A percentile compares a stretch with the other conserved stretches of the same genome.
phyloP scores from a whole-genome alignment of 2,113 vertebrate genomes.

The Brachyistius frenatus region DNA sequence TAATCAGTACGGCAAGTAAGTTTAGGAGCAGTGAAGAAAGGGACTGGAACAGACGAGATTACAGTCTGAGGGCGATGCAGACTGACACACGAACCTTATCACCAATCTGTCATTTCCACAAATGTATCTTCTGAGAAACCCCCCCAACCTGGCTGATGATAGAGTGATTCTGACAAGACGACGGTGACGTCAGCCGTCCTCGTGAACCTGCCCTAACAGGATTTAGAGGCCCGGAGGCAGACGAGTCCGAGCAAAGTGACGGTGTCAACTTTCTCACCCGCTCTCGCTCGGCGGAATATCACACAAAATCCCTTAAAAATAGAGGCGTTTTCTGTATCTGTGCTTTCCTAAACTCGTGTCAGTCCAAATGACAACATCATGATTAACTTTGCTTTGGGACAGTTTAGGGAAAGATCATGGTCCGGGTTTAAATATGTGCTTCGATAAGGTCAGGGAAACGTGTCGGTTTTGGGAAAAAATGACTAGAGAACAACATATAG shows the following conservation, averaged over 20 bases:
- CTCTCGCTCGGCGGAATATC: neutral
- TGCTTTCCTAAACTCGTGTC: neutral
- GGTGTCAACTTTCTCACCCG: constrained; percentile 9
- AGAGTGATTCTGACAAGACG: constrained; percentile 22
- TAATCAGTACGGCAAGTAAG: constrained; percentile 53
- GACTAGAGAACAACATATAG: too few species aligned
- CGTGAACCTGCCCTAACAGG: constrained; percentile 19
- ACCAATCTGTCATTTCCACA: constrained; percentile 62
- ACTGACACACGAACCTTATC: constrained; percentile 63
- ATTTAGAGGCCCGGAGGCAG: constrained; percentile 6
- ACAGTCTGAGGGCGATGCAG: constrained; percentile 49
- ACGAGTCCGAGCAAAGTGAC: neutral
- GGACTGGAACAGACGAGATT: constrained; percentile 59
- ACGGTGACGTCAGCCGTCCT: constrained; percentile 23
- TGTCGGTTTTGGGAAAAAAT: too few species aligned
- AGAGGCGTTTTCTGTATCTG: neutral
- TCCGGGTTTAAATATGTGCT: too few species aligned
- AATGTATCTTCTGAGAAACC: constrained; percentile 32
- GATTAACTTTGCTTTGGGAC: too few species aligned
- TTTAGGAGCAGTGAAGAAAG: constrained; percentile 42
- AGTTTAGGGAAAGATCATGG: too few species aligned
- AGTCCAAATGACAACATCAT: too few species aligned
- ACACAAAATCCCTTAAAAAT: neutral
- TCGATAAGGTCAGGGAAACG: too few species aligned
- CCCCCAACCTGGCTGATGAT: constrained; percentile 15